phyloP scores from a whole-genome alignment of 2,797 vertebrate species.

The Smutsia temminckii region DNA sequence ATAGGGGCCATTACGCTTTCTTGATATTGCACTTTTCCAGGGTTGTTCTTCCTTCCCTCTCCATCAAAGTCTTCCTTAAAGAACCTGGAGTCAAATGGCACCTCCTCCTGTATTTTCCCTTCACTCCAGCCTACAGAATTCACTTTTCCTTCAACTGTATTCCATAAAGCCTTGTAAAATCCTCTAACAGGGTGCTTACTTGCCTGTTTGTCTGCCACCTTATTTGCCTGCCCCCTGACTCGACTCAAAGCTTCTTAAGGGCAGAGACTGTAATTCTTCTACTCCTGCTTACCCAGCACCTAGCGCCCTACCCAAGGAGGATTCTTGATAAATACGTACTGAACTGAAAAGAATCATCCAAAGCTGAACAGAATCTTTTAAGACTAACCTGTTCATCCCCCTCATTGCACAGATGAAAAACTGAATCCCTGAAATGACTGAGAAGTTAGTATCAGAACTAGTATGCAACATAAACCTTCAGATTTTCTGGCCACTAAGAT shows the following conservation, averaged over 20 bases:
- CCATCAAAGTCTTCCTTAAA: not conserved
- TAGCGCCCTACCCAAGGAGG: not conserved
- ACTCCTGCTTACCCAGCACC: not conserved
- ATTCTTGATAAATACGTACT: constrained; percentile 17
- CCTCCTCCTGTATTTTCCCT: not conserved
- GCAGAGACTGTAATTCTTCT: not conserved
- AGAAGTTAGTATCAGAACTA: constrained; percentile 42
- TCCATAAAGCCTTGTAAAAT: not conserved
- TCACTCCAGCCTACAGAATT: not conserved
- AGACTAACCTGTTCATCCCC: not conserved
- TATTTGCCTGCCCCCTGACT: not conserved
- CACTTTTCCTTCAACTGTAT: not conserved
- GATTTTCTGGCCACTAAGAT: constrained; percentile 41
- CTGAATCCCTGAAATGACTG: not conserved
- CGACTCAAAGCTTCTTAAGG: not conserved
- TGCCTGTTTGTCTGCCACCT: not conserved
- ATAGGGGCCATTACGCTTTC: not conserved
- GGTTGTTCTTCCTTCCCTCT: not conserved
- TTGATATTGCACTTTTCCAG: not conserved
- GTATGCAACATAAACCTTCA: constrained; percentile 39
- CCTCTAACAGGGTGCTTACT: not conserved
- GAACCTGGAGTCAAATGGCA: not conserved
- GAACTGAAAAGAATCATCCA: constrained; percentile 13
- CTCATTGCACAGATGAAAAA: constrained; percentile 23
- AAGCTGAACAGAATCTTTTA: not conserved